Percentiles rank a stretch among this genome's conserved stretches.
These are phyloP conservation scores for Tyto alba DNA, from an alignment of 2,113 vertebrate genomes.

Conservation along the genomic window DNA sequence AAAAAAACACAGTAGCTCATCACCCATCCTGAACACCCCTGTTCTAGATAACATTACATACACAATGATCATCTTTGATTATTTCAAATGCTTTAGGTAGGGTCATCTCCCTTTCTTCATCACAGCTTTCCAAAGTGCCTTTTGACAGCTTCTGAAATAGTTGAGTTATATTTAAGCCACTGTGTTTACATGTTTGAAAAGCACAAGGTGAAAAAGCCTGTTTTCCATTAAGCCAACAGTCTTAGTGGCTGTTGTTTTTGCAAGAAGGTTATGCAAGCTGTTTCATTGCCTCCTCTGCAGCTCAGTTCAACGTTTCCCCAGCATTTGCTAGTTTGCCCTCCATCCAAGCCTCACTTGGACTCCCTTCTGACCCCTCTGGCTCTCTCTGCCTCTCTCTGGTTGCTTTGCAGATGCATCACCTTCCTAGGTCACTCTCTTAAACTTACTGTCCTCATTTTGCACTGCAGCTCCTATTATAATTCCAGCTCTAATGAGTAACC, in stretches of 20 bases:
- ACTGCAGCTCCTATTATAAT: background rate
- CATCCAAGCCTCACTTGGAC: background rate
- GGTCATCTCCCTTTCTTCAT: background rate
- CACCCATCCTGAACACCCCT: background rate
- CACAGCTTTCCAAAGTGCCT: background rate
- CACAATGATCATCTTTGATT: background rate
- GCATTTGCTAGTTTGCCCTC: background rate
- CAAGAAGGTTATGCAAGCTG: background rate
- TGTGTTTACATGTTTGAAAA: background rate
- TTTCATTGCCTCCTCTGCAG: background rate
- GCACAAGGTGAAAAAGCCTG: background rate
- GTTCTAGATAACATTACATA: background rate
- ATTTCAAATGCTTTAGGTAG: background rate
- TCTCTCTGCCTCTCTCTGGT: background rate
- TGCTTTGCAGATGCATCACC: background rate
- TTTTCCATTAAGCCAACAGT: background rate
- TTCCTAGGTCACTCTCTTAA: background rate
- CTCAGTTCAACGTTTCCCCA: background rate
- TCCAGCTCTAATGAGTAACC: background rate
- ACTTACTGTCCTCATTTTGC: background rate
- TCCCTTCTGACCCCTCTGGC: background rate
- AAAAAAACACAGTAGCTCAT: background rate
- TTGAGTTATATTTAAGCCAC: background rate
- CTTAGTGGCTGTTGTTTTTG: background rate
- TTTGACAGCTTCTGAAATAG: background rate